Evolutionary conservation across 2,888 invertebrate genomes (phyloP).

Genomic region (Meta bourneti): DNA sequence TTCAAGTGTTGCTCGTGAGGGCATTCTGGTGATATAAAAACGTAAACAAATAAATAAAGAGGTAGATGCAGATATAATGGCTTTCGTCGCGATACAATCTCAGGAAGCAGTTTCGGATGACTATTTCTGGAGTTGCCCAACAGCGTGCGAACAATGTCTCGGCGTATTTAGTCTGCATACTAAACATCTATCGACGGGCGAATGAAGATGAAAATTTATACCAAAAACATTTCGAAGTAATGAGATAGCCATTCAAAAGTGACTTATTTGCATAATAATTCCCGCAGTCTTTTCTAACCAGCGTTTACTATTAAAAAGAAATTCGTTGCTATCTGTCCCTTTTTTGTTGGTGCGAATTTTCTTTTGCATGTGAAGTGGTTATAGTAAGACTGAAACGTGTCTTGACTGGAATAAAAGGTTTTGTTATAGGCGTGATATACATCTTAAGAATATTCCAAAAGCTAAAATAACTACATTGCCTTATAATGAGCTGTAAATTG

Average conservation of each 20-base stretch:
- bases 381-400: no score
- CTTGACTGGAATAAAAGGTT: no score
- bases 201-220: background rate
- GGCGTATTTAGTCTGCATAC: background rate
- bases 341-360: no score
- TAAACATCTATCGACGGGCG: background rate
- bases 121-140: background rate
- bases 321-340: background rate
- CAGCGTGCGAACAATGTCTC: background rate
- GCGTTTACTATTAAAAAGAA: background rate
- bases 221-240: background rate
- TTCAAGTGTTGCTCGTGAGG: slow-evolving; percentile 23
- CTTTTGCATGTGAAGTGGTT: no score
- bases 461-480: no score
- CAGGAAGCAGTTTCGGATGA: background rate
- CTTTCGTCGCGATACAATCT: background rate
- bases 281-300: background rate
- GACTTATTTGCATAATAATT: background rate
- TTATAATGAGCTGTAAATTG: no score
- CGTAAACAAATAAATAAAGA: slow-evolving; percentile 4
- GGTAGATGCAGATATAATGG: background rate
- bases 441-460: no score
- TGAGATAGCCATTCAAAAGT: background rate
- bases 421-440: no score
- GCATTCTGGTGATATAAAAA: slow-evolving; percentile 7